Evolutionary conservation across 1,140 invertebrate species (phyloP), one percentile per base, ranked within the genome.

Genomic region (Polypedilum vanderplanki): DNA sequence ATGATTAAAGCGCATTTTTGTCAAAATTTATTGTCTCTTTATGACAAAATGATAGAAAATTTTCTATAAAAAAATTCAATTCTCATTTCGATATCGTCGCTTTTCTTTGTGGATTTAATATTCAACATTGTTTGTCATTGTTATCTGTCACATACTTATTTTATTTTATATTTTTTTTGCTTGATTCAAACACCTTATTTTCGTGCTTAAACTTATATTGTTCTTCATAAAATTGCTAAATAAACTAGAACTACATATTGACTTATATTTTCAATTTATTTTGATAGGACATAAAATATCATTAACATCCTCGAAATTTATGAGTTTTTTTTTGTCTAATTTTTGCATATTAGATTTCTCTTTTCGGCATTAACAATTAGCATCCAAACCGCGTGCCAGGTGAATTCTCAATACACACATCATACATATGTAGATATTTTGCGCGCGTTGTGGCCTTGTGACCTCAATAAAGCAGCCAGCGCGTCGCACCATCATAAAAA

Each of bases 401-500:
- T 70, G 65, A 70, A 70, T 70, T 70, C 18, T 70, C 24, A 33
- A 33, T 33, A 33, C 24, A 33, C 24, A 33, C 24, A 33, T 33
- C 24, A 33, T 33, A 33, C 24, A 33, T 33, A 10, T 70, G 17
- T 70, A 57, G 46, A n/a, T 57, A 18, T 22, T 70, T 70, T 18
- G 65, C 65, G 65, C 46, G 46, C 46, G 46, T 57, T 57, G 65
- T 70, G 65, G 65, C 65, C 65, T 70, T 70, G 65, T 70, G 65
- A 70, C 65, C 65, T 70, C 20, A 70, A 70, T 20, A 70, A 70
- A 70, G 18, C 17, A 70, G 65, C 65, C 17, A 70, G 65, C 65
- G 65, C 65, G 65, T 70, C 65, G 17, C 17, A 70, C 20, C 65
- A 70, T 22, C 65, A 70, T 70, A 70, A 70, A 57, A 57, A 57